Percentiles rank a stretch among this genome's conserved stretches.
Conservation (phyloP, 2,888 invertebrate genomes). For the Hyposoter didymator region DNA sequence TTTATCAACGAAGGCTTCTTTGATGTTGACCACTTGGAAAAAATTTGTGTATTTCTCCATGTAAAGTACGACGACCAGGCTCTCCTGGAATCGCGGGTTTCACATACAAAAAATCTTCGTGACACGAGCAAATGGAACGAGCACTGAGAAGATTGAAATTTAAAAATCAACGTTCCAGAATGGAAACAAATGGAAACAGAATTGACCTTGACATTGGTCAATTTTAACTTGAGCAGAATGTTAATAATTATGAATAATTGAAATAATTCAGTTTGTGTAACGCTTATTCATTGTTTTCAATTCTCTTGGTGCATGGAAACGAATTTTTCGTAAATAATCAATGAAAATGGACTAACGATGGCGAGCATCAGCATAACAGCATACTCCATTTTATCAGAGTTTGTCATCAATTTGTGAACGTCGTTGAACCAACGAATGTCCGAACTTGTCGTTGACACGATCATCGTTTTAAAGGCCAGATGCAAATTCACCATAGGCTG, state of each 20-base stretch:
- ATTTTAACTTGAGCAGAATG: too few relatives aligned
- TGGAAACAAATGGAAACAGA: too few relatives aligned
- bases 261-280: too few relatives aligned
- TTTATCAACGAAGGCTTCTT: conserved; percentile 76
- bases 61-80: conserved; percentile 88
- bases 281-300: too few relatives aligned
- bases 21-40: conserved; percentile 85
- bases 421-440: conserved; percentile 85
- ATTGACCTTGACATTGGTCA: too few relatives aligned
- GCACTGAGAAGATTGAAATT: background rate
- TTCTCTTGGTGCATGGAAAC: too few relatives aligned
- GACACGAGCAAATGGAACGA: too few relatives aligned
- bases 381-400: conserved; percentile 88
- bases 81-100: conserved; percentile 85
- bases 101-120: too few relatives aligned
- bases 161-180: background rate
- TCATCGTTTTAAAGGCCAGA: conserved; percentile 89
- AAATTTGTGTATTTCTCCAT: conserved; percentile 88
- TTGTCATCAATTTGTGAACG: conserved; percentile 90
- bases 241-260: too few relatives aligned
- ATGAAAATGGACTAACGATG: conserved; percentile 85
- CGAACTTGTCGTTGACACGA: conserved; percentile 85
- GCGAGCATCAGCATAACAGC: conserved; percentile 90
- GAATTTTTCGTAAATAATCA: too few relatives aligned
- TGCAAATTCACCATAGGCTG: conserved; percentile 92